Evolutionary conservation across 2,888 invertebrate species (phyloP), one percentile per base, ranked within the genome.

Genomic region (Scrobipalpa atriplicella): DNA sequence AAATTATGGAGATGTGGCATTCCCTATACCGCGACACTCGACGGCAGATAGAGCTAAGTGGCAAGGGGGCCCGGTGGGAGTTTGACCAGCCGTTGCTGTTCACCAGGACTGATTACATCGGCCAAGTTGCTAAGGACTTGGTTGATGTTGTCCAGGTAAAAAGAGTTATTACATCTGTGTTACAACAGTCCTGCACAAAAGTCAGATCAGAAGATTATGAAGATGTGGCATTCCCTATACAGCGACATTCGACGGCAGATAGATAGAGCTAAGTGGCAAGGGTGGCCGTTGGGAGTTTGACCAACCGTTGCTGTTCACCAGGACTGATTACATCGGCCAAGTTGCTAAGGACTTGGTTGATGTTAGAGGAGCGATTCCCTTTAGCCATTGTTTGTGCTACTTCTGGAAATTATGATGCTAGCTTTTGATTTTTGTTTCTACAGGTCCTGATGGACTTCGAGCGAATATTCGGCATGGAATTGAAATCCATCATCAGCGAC

Each of bases 1-100:
- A 92, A 65, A 95, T 97, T 93, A 89, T 97, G 87, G 94, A 94
- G 65, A 91, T 92, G 56, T 98, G 97, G 97, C 96, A 96, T 78
- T 81, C 89, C 0, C 91, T 95, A 0, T 98, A 98, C 84, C 93
- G 95, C 79, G 93, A 95, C 58, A 97, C 96, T 3, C 93, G 98
- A 11, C 94, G 95, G n/a, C 95, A 95, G 75, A 98, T 98, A 70
- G 98, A 98, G 85, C 86, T 95, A 16, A 96, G 97, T 1, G 98
- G 97, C 0, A 96, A 97, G 73, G 97, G 97, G 36, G 94, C 95
- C 5, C 94, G 98, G 10, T 98, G 98, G 98, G 98, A 98, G 85
- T 99, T 98, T 84, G 97, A 98, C 79, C 95, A 96, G 75, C 95
- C 94, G 13, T 93, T 94, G 54, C 89, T 99, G 39, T 98, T 98